These are phyloP conservation scores for Saturnia pavonia DNA, from an alignment of 2,888 invertebrate species.

Conservation along the genomic window DNA sequence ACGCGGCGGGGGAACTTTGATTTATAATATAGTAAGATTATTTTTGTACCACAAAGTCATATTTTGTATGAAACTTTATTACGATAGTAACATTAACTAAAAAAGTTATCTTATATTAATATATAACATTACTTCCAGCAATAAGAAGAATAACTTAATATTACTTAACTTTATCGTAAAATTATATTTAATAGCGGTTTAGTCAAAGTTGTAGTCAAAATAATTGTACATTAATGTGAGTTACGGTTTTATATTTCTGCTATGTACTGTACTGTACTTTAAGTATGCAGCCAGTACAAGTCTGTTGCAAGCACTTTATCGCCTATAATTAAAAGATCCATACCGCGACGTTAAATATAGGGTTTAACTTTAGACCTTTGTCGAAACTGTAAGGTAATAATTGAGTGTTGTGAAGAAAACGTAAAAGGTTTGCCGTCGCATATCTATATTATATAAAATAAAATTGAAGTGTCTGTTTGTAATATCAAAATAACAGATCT, in stretches of 20 bases:
- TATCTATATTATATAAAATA: too few species aligned
- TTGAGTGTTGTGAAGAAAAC: background rate
- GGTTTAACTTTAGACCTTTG: background rate
- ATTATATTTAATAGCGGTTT: background rate
- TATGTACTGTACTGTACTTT: background rate
- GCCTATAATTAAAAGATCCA: slow-evolving; percentile 5
- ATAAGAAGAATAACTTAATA: background rate
- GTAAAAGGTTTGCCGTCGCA: background rate
- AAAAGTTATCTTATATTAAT: too few species aligned
- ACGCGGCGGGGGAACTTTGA: too few species aligned
- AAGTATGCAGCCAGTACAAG: background rate
- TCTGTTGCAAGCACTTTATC: background rate
- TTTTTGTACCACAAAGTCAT: too few species aligned
- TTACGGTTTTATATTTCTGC: background rate
- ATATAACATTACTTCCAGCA: too few species aligned
- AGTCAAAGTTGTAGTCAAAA: background rate
- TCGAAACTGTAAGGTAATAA: background rate
- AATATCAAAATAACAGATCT: too few species aligned
- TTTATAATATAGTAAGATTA: too few species aligned
- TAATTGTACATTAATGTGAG: background rate
- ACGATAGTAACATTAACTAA: too few species aligned
- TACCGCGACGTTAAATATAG: slow-evolving; percentile 7
- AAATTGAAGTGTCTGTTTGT: too few species aligned
- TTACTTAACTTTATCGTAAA: background rate
- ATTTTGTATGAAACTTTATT: too few species aligned